Evolutionary conservation across 2,113 vertebrate species (phyloP).

Genomic region (Atractosteus spatula): DNA sequence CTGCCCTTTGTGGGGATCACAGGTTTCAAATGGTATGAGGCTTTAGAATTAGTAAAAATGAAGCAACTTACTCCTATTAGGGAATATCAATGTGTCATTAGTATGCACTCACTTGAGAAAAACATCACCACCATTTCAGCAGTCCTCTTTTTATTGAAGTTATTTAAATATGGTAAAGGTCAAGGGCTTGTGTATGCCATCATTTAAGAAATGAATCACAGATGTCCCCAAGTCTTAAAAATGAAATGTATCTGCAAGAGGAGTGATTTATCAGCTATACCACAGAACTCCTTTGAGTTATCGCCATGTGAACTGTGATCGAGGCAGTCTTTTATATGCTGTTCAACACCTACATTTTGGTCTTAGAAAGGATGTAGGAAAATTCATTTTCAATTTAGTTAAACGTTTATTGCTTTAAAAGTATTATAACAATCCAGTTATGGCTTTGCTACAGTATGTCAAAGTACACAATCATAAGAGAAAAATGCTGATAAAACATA

Average conservation of each 20-base stretch:
- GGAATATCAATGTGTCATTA: neutral
- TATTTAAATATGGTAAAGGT: neutral
- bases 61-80: too few relatives aligned
- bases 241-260: neutral
- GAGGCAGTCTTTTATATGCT: neutral
- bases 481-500: too few relatives aligned
- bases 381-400: neutral
- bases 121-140: neutral
- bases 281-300: neutral
- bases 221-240: conserved; percentile 12
- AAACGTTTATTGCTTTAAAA: neutral
- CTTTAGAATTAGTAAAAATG: too few relatives aligned
- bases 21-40: too few relatives aligned
- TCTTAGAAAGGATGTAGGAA: neutral
- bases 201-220: neutral
- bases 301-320: neutral
- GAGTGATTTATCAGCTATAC: neutral
- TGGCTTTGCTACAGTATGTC: too few relatives aligned
- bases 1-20: too few relatives aligned
- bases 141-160: neutral
- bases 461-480: too few relatives aligned
- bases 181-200: neutral
- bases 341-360: neutral
- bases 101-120: neutral
- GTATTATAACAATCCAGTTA: too few relatives aligned